Conservation (phyloP, 2,797 vertebrate genomes). For the Phaenicophaeus curvirostris region DNA sequence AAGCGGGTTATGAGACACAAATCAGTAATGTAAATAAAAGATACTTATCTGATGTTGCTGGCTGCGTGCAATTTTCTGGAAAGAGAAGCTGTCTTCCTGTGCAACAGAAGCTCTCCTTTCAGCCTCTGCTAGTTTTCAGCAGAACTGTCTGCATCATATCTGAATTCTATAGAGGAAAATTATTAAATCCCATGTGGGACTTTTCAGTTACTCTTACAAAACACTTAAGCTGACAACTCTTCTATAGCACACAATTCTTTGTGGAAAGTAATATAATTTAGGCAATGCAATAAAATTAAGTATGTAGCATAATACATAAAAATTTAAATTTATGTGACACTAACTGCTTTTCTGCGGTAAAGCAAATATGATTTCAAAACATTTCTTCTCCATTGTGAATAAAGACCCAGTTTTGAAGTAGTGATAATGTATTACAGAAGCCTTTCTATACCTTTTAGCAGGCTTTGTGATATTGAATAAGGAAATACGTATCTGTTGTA, state of each 20-base stretch:
- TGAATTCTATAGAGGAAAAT: background rate
- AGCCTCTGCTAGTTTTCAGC: background rate
- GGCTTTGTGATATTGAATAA: background rate
- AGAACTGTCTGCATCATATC: background rate
- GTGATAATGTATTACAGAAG: background rate
- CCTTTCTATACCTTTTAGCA: background rate
- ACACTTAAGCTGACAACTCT: constrained; percentile 13
- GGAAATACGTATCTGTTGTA: background rate
- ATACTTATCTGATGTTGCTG: constrained; percentile 23
- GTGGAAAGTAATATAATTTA: constrained; percentile 7
- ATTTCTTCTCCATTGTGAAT: background rate
- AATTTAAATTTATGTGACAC: background rate
- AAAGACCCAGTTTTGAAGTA: background rate
- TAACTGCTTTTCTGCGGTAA: background rate
- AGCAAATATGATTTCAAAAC: constrained; percentile 12
- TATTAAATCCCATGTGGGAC: background rate
- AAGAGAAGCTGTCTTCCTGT: background rate
- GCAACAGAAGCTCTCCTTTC: background rate
- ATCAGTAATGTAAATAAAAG: constrained; percentile 35
- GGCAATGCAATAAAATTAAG: constrained; percentile 21
- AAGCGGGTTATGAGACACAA: background rate
- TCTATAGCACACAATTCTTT: background rate
- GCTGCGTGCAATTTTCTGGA: background rate
- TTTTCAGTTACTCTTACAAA: constrained; percentile 23
- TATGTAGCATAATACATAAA: background rate